Evolutionary conservation across 2,113 vertebrate genomes (phyloP).

Genomic region (Amblyopsis rosae): DNA sequence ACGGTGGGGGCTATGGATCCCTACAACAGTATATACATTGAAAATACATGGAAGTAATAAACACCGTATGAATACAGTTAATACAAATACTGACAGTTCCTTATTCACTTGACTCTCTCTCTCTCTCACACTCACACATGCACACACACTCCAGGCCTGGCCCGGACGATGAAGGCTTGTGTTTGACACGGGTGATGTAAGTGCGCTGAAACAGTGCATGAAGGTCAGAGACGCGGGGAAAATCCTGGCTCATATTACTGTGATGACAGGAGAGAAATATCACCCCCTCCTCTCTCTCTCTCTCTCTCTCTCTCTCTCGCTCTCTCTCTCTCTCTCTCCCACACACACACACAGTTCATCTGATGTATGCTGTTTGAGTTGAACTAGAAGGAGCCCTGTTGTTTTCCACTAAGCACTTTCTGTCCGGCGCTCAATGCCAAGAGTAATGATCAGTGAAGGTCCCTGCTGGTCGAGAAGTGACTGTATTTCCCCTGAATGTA

Average conservation of each 20-base stretch:
- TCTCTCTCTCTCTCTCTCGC: conserved; percentile 13
- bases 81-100: too few relatives aligned
- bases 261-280: conserved; percentile 48
- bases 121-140: not conserved
- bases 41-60: too few relatives aligned
- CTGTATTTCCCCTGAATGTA: conserved; percentile 29
- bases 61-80: too few relatives aligned
- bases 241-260: conserved; percentile 39
- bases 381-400: conserved; percentile 56
- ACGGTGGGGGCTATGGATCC: too few relatives aligned
- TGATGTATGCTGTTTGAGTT: conserved; percentile 59
- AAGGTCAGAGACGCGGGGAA: conserved; percentile 57
- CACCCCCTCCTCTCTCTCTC: conserved; percentile 1
- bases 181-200: conserved; percentile 60
- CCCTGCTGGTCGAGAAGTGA: conserved; percentile 4
- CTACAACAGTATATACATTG: too few relatives aligned
- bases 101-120: not conserved
- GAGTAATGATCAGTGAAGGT: conserved; percentile 63
- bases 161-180: conserved; percentile 27
- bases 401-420: conserved; percentile 65
- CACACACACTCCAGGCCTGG: conserved; percentile 12
- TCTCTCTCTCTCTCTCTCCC: conserved; percentile 4
- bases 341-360: not conserved
- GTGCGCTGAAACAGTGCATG: conserved; percentile 60
- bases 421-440: conserved; percentile 51